phyloP scores from a whole-genome alignment of 2,797 vertebrate genomes.

The Sebastes kiyomatsui region DNA sequence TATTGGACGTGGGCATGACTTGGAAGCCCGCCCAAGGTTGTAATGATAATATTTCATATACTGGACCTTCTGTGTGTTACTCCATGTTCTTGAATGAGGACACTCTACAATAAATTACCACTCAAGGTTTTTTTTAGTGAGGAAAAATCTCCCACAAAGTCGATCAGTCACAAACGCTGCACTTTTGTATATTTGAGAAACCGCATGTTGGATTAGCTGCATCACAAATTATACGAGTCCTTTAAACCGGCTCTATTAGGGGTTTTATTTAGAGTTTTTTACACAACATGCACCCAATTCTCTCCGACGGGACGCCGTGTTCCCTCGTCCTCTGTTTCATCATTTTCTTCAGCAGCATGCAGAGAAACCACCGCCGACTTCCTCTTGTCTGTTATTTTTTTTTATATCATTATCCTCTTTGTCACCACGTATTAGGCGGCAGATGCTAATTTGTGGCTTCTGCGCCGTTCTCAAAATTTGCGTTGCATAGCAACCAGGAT shows the following conservation, averaged over 20 bases:
- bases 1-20: not conserved
- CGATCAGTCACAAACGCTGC: too few relatives aligned
- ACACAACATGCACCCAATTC: not conserved
- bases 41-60: constrained; percentile 2
- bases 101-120: constrained; percentile 4
- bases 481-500: not conserved
- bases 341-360: not conserved
- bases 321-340: not conserved
- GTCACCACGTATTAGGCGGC: not conserved
- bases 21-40: not conserved
- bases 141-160: not conserved
- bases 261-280: not conserved
- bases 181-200: too few relatives aligned
- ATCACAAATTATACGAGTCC: not conserved
- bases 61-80: constrained; percentile 3
- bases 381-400: not conserved
- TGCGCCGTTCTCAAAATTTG: not conserved
- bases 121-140: not conserved
- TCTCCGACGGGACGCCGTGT: constrained; percentile 1
- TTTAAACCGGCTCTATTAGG: not conserved
- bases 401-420: constrained; percentile 3
- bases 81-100: constrained; percentile 11
- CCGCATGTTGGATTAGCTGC: not conserved
- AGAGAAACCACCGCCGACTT: not conserved
- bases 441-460: not conserved